A percentile compares a stretch with the other conserved stretches of the same genome.
Conservation (phyloP, 1,140 invertebrate species). For the Bactericera cockerelli region DNA sequence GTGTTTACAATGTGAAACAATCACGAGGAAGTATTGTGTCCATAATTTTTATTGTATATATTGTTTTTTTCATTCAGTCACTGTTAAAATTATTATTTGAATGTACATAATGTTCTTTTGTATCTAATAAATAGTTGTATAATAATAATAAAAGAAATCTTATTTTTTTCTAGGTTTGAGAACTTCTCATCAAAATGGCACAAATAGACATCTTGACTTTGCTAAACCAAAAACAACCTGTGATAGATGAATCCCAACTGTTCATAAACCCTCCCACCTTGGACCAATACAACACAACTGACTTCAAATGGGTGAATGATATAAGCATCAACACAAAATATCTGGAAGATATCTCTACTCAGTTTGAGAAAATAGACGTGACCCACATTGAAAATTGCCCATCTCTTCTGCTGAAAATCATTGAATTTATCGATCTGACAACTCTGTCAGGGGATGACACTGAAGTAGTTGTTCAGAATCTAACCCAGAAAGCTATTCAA, state of each 20-base stretch:
- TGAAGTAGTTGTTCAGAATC: background rate
- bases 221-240: background rate
- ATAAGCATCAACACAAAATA: slow-evolving; percentile 1
- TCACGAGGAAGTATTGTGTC: too few relatives aligned
- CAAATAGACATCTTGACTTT: background rate
- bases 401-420: background rate
- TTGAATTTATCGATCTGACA: background rate
- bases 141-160: too few relatives aligned
- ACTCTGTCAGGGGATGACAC: background rate
- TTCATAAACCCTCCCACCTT: background rate
- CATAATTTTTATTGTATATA: too few relatives aligned
- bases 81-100: too few relatives aligned
- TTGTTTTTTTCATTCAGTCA: too few relatives aligned
- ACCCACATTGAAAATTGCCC: background rate
- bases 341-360: background rate
- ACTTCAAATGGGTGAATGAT: slow-evolving; percentile 1
- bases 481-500: background rate
- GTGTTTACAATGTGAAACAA: too few relatives aligned
- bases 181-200: too few relatives aligned
- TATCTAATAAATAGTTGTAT: too few relatives aligned
- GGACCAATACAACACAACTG: background rate
- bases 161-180: too few relatives aligned
- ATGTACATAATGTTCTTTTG: too few relatives aligned
- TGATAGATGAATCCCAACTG: background rate
- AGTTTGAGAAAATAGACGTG: background rate